These are phyloP conservation scores for Microplitis deprimator DNA, from an alignment of 2,888 invertebrate genomes.

Conservation along the genomic window DNA sequence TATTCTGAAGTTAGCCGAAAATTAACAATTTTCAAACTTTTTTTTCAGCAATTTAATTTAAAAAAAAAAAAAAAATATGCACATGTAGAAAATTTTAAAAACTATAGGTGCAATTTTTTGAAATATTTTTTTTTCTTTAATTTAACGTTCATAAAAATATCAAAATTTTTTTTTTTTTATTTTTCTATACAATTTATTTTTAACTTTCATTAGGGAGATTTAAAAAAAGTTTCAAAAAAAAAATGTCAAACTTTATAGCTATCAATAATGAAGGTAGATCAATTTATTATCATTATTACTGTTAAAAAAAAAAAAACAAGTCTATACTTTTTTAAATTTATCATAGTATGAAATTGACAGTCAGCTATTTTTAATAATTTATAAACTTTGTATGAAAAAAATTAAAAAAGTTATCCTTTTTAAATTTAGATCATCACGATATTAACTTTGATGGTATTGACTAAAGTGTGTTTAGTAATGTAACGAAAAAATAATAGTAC, in stretches of 20 bases:
- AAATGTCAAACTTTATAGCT: not conserved
- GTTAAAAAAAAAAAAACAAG: not conserved
- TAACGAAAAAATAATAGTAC: conserved; percentile 2
- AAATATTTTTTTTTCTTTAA: too few species aligned
- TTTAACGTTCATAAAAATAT: too few species aligned
- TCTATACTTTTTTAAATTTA: not conserved
- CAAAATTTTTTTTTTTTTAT: too few species aligned
- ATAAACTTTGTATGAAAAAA: not conserved
- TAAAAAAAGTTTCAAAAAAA: not conserved
- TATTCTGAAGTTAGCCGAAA: too few species aligned
- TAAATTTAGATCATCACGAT: not conserved
- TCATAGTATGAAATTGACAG: not conserved
- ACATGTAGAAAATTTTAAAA: too few species aligned
- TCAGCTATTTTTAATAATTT: not conserved
- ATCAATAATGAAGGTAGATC: not conserved
- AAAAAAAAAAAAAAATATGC: too few species aligned
- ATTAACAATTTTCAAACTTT: too few species aligned
- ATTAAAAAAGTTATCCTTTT: not conserved
- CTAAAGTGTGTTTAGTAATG: not conserved
- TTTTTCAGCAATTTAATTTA: too few species aligned
- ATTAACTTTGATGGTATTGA: not conserved
- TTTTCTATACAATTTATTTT: too few species aligned
- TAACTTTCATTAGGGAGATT: too few species aligned
- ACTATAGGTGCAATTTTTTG: too few species aligned
- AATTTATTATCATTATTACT: not conserved